These are phyloP conservation scores for Macaca fascicularis DNA, from an alignment of 2,113 vertebrate species.

Conservation along the genomic window T2T-MFA8v1.1 NC_088379.1:78752001-78752500, in stretches of 20 bases:
- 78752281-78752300: not conserved
- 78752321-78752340: not conserved
- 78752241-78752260: not conserved
- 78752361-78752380: not conserved
- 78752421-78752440: not conserved
- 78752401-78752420: too few species aligned
- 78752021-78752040: not conserved
- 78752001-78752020: not conserved
- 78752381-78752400: not conserved
- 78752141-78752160: not conserved
- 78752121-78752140: not conserved
- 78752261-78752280: constrained; percentile 1
- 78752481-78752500: not conserved
- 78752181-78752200: not conserved
- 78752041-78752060: not conserved
- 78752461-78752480: not conserved
- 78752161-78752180: not conserved
- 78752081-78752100: not conserved
- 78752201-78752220: not conserved
- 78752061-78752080: not conserved
- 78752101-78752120: not conserved
- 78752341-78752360: not conserved
- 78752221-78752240: not conserved
- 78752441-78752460: not conserved
- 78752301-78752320: not conserved